phyloP scores from a whole-genome alignment of 1,140 invertebrate species.

The Sycophila sp. region DNA sequence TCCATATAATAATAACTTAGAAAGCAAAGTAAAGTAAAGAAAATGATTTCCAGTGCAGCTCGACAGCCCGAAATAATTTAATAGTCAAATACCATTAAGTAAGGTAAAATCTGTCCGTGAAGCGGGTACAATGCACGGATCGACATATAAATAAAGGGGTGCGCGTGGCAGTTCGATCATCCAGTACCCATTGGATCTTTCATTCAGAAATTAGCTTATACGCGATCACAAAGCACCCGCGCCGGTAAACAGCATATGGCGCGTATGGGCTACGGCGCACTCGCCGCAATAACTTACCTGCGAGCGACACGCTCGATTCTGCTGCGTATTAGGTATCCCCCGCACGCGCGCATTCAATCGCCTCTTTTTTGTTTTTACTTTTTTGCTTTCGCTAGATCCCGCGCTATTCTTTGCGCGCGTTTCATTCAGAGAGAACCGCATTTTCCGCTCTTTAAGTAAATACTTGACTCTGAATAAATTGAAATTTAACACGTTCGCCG shows the following conservation, averaged over 20 bases:
- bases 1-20: too few species aligned
- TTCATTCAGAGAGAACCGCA: neutral
- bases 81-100: neutral
- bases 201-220: constrained; percentile 35
- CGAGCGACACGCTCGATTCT: constrained; percentile 45
- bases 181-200: constrained; percentile 40
- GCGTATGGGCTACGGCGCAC: constrained; percentile 33
- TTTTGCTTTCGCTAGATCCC: neutral
- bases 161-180: constrained; percentile 18
- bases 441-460: constrained; percentile 20
- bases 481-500: neutral
- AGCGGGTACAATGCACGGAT: too few species aligned
- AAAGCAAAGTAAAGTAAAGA: too few species aligned
- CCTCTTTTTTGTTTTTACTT: too few species aligned
- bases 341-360: neutral
- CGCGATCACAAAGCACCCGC: constrained; percentile 42
- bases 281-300: constrained; percentile 49
- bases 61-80: neutral
- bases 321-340: constrained; percentile 35
- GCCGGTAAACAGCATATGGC: constrained; percentile 53
- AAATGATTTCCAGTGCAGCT: too few species aligned
- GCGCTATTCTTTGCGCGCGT: neutral
- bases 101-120: too few species aligned
- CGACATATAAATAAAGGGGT: too few species aligned
- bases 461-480: neutral